Conservation (phyloP, 2,888 invertebrate genomes). For the Microctonus brassicae region DNA sequence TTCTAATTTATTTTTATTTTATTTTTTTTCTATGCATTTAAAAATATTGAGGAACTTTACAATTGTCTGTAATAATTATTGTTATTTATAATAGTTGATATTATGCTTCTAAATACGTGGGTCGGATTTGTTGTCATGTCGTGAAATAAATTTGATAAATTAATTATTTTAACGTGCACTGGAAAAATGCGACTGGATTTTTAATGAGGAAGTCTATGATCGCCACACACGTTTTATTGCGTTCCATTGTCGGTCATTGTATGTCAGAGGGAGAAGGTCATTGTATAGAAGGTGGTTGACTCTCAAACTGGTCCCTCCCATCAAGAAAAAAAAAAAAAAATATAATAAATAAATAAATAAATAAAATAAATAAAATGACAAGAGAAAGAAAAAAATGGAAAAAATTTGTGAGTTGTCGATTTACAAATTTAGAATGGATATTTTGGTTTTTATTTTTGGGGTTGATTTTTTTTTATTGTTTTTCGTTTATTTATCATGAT, state of each 20-base stretch:
- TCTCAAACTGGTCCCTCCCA: too few relatives aligned
- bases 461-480: too few relatives aligned
- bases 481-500: too few relatives aligned
- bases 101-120: not conserved
- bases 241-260: not conserved
- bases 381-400: not conserved
- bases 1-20: not conserved
- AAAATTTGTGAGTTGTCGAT: too few relatives aligned
- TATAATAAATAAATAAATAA: not conserved
- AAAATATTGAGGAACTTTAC: not conserved
- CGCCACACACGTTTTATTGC: slow-evolving; percentile 5
- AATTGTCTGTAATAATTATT: not conserved
- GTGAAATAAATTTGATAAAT: too few relatives aligned
- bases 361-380: not conserved
- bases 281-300: slow-evolving; percentile 18
- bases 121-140: not conserved
- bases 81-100: not conserved
- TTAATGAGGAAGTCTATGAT: not conserved
- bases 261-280: slow-evolving; percentile 16
- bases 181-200: not conserved
- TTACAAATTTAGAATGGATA: too few relatives aligned
- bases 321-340: not conserved
- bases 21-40: not conserved
- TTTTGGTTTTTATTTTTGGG: too few relatives aligned
- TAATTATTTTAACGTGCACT: slow-evolving; percentile 1